Evolutionary conservation across 2,797 vertebrate genomes (phyloP).

Genomic region (Epinephelus malabaricus): DNA sequence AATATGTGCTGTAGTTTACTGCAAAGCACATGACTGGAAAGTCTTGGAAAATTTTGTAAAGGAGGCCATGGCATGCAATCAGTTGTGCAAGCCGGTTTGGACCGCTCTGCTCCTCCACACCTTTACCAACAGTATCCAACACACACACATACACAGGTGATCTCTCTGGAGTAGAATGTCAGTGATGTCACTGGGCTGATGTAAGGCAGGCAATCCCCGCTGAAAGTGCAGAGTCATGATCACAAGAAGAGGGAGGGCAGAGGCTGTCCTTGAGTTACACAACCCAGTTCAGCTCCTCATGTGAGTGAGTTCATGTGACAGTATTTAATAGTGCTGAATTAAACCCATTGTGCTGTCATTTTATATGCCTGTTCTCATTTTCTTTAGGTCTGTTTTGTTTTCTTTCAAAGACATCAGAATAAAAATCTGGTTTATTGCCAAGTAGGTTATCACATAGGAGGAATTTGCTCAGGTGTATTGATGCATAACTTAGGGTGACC

Average conservation of each 20-base stretch:
- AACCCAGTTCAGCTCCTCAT: constrained; percentile 30
- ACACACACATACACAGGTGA: constrained; percentile 51
- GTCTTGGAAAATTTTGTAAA: constrained; percentile 35
- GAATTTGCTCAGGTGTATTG: too few species aligned
- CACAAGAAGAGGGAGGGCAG: constrained; percentile 34
- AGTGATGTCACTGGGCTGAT: constrained; percentile 66
- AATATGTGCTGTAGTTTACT: constrained; percentile 10
- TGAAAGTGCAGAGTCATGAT: constrained; percentile 72
- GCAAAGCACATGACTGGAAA: constrained; percentile 53
- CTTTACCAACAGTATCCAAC: constrained; percentile 43
- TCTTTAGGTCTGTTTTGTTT: background rate
- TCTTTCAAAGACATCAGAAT: background rate
- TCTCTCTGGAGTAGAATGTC: constrained; percentile 45
- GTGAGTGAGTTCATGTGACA: constrained; percentile 37
- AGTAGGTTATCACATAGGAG: too few species aligned
- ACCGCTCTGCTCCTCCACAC: constrained; percentile 24
- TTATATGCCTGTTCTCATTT: background rate
- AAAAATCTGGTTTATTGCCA: too few species aligned
- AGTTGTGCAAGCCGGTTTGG: constrained; percentile 62
- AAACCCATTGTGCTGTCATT: background rate
- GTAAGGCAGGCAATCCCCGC: constrained; percentile 69
- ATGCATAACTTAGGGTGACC: too few species aligned
- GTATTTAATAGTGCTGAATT: background rate
- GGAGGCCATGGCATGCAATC: constrained; percentile 23
- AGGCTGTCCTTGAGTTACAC: constrained; percentile 52